These are phyloP conservation scores for Ictalurus furcatus DNA, from an alignment of 2,113 vertebrate genomes.

Conservation along the genomic window DNA sequence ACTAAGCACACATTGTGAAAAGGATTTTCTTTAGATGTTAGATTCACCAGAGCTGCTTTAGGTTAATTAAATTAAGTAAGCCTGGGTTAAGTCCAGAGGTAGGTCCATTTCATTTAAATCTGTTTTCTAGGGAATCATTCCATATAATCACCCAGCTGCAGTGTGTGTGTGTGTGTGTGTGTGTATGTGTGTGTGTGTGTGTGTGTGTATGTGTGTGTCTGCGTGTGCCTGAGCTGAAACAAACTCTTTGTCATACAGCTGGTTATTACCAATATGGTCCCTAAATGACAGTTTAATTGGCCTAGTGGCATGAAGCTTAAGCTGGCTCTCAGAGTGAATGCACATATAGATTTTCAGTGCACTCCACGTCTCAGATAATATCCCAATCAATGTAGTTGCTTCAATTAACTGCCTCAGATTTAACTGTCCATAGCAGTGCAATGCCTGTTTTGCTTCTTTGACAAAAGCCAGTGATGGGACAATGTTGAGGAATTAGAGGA, in stretches of 20 bases:
- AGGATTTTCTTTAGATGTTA: background rate
- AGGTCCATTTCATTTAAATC: background rate
- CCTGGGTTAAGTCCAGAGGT: too few species aligned
- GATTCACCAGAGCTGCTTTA: background rate
- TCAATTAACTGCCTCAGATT: conserved; percentile 4
- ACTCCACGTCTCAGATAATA: conserved; percentile 38
- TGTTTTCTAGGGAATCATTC: conserved; percentile 9
- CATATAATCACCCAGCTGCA: background rate
- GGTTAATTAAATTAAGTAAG: background rate
- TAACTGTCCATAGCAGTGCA: background rate
- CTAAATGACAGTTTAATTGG: conserved; percentile 35
- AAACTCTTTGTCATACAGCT: conserved; percentile 24
- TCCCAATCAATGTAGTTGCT: conserved; percentile 31
- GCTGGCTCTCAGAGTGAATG: conserved; percentile 25
- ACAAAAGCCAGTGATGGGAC: background rate
- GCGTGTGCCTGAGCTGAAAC: conserved; percentile 11
- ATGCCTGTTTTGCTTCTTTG: background rate
- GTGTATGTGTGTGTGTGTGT: background rate
- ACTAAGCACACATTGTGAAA: background rate
- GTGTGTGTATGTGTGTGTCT: background rate
- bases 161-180: background rate
- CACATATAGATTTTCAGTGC: conserved; percentile 45
- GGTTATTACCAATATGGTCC: conserved; percentile 27
- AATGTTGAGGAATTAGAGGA: background rate
- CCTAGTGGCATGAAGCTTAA: conserved; percentile 2